Conservation (phyloP, 2,888 invertebrate species). For the Actias luna region DNA sequence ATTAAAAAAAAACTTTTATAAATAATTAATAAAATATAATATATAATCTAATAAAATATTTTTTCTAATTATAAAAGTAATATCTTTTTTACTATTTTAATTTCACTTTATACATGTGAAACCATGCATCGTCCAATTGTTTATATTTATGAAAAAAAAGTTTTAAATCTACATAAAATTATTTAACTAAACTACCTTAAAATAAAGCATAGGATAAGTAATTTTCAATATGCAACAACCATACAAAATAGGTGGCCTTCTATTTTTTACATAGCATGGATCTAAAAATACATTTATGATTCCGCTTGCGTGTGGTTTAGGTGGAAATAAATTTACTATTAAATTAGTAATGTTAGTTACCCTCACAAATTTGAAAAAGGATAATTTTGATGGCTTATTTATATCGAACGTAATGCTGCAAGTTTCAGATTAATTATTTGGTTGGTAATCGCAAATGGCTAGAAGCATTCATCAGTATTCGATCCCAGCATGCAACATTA, state of each 20-base stretch:
- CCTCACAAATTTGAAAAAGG: constrained; percentile 14
- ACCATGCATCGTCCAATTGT: no score
- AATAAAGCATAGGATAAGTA: neutral
- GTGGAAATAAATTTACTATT: constrained; percentile 19
- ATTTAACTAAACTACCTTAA: neutral
- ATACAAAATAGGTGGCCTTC: constrained; percentile 17
- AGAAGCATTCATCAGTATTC: constrained; percentile 8
- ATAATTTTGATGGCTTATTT: constrained; percentile 16
- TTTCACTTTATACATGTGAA: no score
- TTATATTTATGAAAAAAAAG: no score
- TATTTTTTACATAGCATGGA: constrained; percentile 12
- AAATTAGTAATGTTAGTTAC: constrained; percentile 33
- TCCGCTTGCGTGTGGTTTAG: constrained; percentile 16
- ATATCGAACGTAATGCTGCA: constrained; percentile 13
- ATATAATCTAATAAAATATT: no score
- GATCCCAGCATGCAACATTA: constrained; percentile 7
- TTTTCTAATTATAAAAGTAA: no score
- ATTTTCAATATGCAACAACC: neutral
- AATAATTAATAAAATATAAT: no score
- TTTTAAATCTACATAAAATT: no score
- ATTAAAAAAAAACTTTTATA: no score
- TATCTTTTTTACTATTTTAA: no score
- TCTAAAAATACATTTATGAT: constrained; percentile 18
- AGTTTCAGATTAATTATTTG: constrained; percentile 13
- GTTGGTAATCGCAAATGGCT: neutral